Conservation (phyloP, 1,140 invertebrate species). For the Plectrocnemia conspersa region DNA sequence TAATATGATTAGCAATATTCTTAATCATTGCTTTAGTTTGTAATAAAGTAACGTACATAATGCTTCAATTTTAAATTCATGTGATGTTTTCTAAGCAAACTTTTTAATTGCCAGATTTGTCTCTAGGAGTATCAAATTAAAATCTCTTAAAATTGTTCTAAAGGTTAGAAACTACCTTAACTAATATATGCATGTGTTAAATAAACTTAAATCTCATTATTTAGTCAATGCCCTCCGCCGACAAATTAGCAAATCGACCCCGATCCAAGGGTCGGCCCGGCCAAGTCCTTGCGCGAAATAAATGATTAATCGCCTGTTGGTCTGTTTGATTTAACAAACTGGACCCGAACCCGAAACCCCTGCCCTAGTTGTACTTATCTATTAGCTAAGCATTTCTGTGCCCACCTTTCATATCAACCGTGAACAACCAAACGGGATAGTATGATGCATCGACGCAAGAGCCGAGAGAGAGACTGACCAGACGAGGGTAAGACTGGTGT, state of each 20-base stretch:
- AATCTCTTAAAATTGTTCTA: too few species aligned
- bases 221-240: too few species aligned
- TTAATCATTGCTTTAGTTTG: too few species aligned
- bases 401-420: not conserved
- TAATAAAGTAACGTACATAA: too few species aligned
- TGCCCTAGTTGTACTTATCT: not conserved
- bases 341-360: slow-evolving; percentile 19
- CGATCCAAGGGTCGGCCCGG: not conserved
- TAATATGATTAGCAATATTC: too few species aligned
- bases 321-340: slow-evolving; percentile 36
- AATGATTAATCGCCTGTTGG: slow-evolving; percentile 33
- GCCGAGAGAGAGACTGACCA: slow-evolving; percentile 1
- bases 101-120: too few species aligned
- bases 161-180: too few species aligned
- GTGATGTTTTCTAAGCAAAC: too few species aligned
- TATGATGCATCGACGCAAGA: not conserved
- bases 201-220: too few species aligned
- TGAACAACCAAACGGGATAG: slow-evolving; percentile 4
- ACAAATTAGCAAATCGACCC: slow-evolving; percentile 18
- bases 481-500: slow-evolving; percentile 16
- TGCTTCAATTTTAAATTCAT: too few species aligned
- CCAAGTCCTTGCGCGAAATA: slow-evolving; percentile 34
- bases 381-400: slow-evolving; percentile 1
- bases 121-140: too few species aligned
- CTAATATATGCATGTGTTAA: too few species aligned